Evolutionary conservation across 2,113 vertebrate species (phyloP).

Genomic region (Glareola pratincola): DNA sequence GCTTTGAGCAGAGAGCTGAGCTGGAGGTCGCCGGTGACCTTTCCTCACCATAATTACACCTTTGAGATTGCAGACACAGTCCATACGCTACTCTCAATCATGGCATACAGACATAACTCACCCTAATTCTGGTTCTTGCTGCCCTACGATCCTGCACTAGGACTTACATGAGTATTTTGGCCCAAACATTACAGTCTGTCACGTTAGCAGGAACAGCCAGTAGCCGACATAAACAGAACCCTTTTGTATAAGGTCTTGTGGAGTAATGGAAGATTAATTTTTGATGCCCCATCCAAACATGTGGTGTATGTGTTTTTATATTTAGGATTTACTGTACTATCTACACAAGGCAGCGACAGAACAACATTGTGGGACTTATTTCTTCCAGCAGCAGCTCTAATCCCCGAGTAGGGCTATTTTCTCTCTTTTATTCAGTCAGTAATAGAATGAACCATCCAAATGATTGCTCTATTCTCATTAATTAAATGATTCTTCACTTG

Average conservation of each 20-base stretch:
- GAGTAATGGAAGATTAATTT: background rate
- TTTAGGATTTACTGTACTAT: background rate
- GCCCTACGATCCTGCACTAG: background rate
- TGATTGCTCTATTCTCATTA: slow-evolving; percentile 49
- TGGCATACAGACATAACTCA: background rate
- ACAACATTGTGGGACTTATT: background rate
- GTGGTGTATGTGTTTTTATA: background rate
- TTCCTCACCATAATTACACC: background rate
- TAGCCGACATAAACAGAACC: background rate
- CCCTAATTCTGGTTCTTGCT: background rate
- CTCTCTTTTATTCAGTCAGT: background rate
- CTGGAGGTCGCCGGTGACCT: background rate
- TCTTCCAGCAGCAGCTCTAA: background rate
- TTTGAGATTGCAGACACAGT: background rate
- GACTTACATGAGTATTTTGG: fast-evolving
- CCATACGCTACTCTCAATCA: fast-evolving
- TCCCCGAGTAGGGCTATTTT: background rate
- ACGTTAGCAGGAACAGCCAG: background rate
- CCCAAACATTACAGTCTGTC: background rate
- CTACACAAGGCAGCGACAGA: background rate
- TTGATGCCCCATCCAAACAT: background rate
- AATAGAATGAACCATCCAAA: slow-evolving; percentile 10
- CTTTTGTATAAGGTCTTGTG: background rate
- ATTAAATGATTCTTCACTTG: slow-evolving; percentile 61
- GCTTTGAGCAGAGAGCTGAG: background rate